These are phyloP conservation scores for Epizoanthus rinbou DNA, from an alignment of 92 coral and sea anemone genomes.

Conservation along the genomic window DNA sequence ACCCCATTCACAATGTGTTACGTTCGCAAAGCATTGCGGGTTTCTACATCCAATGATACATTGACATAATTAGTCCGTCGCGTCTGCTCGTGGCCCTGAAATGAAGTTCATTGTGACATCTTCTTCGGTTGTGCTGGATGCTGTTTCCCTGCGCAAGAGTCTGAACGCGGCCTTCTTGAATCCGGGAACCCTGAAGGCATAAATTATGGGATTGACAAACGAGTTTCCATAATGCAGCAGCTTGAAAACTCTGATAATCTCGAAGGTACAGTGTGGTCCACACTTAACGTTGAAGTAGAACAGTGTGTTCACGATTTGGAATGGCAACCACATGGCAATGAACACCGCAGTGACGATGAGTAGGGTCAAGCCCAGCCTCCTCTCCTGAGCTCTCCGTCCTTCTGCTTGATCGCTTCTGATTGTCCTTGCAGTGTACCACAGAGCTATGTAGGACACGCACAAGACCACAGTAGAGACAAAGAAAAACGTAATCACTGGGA, in stretches of 20 bases:
- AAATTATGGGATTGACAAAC: conserved; percentile 58
- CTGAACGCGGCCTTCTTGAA: conserved; percentile 24
- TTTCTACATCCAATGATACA: too few relatives aligned
- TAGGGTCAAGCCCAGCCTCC: conserved; percentile 16
- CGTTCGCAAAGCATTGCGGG: too few relatives aligned
- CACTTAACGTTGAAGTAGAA: conserved; percentile 18
- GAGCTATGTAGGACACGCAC: conserved; percentile 12
- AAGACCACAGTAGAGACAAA: conserved; percentile 10
- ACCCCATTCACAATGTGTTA: too few relatives aligned
- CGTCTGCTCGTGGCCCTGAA: conserved; percentile 5
- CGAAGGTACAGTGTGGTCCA: conserved; percentile 18
- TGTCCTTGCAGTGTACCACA: conserved; percentile 6
- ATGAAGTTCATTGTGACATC: conserved; percentile 34
- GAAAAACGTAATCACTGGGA: conserved; percentile 23
- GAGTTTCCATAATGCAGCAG: conserved; percentile 59
- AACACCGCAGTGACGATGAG: conserved; percentile 21
- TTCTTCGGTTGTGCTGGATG: conserved; percentile 25
- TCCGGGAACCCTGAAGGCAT: conserved; percentile 45
- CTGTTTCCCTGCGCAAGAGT: conserved; percentile 31
- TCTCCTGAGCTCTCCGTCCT: conserved; percentile 20
- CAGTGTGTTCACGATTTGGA: conserved; percentile 6
- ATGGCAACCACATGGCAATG: conserved; percentile 37
- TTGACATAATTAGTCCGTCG: not conserved
- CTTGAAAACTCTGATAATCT: conserved; percentile 31
- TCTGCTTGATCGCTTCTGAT: not conserved